Percentiles rank a stretch among this genome's conserved stretches.
phyloP scores from a whole-genome alignment of 2,797 vertebrate species.

The Phylloscopus collybita region DNA sequence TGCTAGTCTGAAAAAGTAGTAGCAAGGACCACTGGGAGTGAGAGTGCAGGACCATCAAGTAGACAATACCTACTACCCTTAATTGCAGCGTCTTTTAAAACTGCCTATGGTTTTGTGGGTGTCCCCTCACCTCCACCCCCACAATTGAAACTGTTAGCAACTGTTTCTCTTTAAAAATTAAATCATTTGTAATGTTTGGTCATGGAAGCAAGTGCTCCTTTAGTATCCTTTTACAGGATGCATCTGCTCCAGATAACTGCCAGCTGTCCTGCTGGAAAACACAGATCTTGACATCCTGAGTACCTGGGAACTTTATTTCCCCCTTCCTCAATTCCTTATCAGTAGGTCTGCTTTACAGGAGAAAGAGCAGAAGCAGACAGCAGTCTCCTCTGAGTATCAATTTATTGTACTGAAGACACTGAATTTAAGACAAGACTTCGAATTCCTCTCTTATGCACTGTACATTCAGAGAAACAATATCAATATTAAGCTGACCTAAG shows the following conservation, averaged over 20 bases:
- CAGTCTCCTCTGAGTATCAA: background rate
- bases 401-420: background rate
- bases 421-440: background rate
- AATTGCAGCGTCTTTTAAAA: background rate
- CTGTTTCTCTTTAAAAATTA: background rate
- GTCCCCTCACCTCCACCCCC: background rate
- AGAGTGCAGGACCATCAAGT: background rate
- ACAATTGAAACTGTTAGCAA: background rate
- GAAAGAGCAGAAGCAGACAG: background rate
- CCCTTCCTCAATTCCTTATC: background rate
- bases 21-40: background rate
- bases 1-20: background rate
- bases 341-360: background rate
- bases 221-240: background rate
- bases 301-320: background rate
- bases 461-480: background rate
- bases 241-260: background rate
- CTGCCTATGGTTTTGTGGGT: background rate
- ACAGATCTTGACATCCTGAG: background rate
- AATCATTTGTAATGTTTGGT: rapidly evolving
- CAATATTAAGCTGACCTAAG: background rate
- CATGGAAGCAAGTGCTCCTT: background rate
- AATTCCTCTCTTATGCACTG: background rate
- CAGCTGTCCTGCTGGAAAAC: background rate
- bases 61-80: background rate